Conservation (phyloP, 2,113 vertebrate species). For the Anhinga anhinga region DNA sequence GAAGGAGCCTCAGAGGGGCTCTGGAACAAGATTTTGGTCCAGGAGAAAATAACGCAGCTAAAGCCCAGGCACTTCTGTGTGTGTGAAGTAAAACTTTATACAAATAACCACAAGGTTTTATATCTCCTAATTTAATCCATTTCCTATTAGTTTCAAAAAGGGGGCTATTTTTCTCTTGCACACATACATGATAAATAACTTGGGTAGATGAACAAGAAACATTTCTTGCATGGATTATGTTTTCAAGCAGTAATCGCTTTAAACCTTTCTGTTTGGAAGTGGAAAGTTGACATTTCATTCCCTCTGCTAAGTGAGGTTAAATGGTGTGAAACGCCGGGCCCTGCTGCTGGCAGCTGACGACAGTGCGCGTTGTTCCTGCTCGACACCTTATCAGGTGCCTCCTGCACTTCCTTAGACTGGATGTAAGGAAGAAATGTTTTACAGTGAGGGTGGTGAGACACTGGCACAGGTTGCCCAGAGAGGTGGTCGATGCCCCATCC, state of each 20-base stretch:
- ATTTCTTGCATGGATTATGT: not conserved
- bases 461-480: no score
- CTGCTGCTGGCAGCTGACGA: fast-evolving
- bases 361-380: fast-evolving
- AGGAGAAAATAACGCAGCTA: not conserved
- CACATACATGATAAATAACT: fast-evolving
- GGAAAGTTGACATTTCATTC: no score
- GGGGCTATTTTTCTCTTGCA: not conserved
- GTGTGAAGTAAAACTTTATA: not conserved
- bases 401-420: no score
- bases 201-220: not conserved
- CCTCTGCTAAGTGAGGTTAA: not conserved
- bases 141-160: not conserved
- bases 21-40: not conserved
- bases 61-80: fast-evolving
- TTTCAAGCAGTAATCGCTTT: fast-evolving
- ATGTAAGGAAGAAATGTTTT: no score
- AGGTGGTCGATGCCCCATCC: no score
- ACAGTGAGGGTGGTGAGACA: no score
- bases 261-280: not conserved
- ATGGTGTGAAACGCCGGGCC: fast-evolving
- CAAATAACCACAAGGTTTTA: not conserved
- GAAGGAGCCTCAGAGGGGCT: not conserved
- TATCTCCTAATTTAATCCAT: not conserved
- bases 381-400: fast-evolving